phyloP scores from a whole-genome alignment of 1,140 invertebrate species.

The Armadillidium nasatum region DNA sequence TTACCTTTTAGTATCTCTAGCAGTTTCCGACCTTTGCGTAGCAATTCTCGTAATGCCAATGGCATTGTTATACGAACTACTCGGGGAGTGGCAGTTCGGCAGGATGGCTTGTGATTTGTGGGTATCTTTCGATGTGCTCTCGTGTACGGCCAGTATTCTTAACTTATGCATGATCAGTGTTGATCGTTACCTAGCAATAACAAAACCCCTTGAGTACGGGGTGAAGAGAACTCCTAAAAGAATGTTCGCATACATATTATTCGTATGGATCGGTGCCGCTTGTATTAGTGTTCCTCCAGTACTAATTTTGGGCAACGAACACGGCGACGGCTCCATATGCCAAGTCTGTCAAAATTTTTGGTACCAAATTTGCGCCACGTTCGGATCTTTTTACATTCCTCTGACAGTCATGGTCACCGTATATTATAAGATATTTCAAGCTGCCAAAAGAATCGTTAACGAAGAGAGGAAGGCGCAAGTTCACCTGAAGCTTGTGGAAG shows the following conservation, averaged over 20 bases:
- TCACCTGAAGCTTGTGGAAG: conserved; percentile 36
- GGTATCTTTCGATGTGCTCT: conserved; percentile 86
- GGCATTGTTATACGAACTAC: conserved; percentile 72
- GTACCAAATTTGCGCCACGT: conserved; percentile 89
- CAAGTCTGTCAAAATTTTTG: conserved; percentile 80
- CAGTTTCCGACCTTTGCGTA: conserved; percentile 95
- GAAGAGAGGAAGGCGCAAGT: conserved; percentile 53
- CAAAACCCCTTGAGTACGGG: conserved; percentile 64
- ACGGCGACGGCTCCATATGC: conserved; percentile 66
- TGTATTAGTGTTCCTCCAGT: conserved; percentile 83
- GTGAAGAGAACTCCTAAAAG: conserved; percentile 88
- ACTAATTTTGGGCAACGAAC: conserved; percentile 80
- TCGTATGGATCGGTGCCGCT: conserved; percentile 82
- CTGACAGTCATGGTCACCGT: conserved; percentile 91
- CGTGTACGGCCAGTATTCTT: conserved; percentile 74
- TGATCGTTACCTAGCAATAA: conserved; percentile 58
- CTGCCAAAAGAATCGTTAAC: conserved; percentile 71
- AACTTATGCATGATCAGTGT: conserved; percentile 62
- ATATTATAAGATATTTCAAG: conserved; percentile 89
- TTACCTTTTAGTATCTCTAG: conserved; percentile 95
- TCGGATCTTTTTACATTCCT: conserved; percentile 94
- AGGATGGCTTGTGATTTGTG: conserved; percentile 68
- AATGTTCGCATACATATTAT: conserved; percentile 80
- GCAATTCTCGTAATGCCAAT: conserved; percentile 93
- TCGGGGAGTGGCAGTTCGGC: conserved; percentile 76